These are phyloP conservation scores for Sycophaga agraensis DNA, from an alignment of 1,140 invertebrate genomes.

Conservation along the genomic window DNA sequence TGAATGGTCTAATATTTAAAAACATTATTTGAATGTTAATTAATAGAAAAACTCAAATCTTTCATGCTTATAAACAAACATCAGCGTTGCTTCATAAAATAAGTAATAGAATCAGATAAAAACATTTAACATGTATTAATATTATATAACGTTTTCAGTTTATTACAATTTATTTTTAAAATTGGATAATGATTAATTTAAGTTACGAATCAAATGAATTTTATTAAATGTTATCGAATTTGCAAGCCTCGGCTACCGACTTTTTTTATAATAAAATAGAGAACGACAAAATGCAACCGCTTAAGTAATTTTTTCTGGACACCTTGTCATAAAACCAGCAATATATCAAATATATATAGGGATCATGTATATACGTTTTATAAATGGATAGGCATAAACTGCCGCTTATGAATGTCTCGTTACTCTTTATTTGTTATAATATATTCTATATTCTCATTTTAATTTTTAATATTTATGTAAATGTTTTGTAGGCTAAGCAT, in stretches of 20 bases:
- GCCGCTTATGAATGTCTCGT: conserved; percentile 19
- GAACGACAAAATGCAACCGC: conserved; percentile 49
- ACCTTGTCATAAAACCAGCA: conserved; percentile 45
- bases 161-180: no score
- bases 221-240: background rate
- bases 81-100: no score
- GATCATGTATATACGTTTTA: conserved; percentile 36
- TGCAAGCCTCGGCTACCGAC: background rate
- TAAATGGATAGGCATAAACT: conserved; percentile 16
- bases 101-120: no score
- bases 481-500: conserved; percentile 43
- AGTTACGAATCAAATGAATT: no score
- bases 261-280: conserved; percentile 53
- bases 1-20: background rate
- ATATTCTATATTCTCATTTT: conserved; percentile 37
- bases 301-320: conserved; percentile 42
- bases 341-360: conserved; percentile 56
- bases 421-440: conserved; percentile 32
- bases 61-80: no score
- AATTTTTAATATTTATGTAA: conserved; percentile 33
- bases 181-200: no score
- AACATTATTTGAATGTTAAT: no score
- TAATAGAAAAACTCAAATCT: no score
- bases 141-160: no score
- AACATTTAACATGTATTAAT: no score